phyloP scores from a whole-genome alignment of 1,140 invertebrate genomes.

The Paraescarpia echinospica region DNA sequence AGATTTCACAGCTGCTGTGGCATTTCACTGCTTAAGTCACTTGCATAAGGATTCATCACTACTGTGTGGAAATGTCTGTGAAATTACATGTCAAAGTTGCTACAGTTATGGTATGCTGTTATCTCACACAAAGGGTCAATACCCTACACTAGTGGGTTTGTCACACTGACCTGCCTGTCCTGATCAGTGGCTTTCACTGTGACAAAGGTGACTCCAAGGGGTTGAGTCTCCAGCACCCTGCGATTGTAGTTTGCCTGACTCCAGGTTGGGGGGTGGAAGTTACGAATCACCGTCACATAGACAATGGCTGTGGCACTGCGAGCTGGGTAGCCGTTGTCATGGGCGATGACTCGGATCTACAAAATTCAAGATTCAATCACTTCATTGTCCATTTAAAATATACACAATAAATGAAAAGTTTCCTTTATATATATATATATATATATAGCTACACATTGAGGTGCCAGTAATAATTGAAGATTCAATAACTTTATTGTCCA shows the following conservation, averaged over 20 bases:
- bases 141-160: background rate
- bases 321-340: constrained; percentile 30
- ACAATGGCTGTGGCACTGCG: constrained; percentile 36
- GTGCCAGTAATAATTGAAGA: too few species aligned
- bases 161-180: constrained; percentile 13
- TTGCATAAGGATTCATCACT: too few species aligned
- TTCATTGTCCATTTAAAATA: background rate
- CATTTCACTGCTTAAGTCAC: too few species aligned
- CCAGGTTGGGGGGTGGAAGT: constrained; percentile 34
- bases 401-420: background rate
- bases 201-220: constrained; percentile 4
- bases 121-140: background rate
- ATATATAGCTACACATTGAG: too few species aligned
- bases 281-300: constrained; percentile 39
- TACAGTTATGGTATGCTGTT: background rate
- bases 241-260: background rate
- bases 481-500: too few species aligned
- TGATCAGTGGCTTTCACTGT: constrained; percentile 17
- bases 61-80: background rate
- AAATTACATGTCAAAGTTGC: background rate
- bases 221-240: constrained; percentile 20
- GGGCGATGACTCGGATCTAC: constrained; percentile 26
- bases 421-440: too few species aligned
- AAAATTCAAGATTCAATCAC: background rate
- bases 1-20: background rate